These are phyloP conservation scores for Bugulina stolonifera DNA, from an alignment of 2,888 invertebrate genomes.

Conservation along the genomic window DNA sequence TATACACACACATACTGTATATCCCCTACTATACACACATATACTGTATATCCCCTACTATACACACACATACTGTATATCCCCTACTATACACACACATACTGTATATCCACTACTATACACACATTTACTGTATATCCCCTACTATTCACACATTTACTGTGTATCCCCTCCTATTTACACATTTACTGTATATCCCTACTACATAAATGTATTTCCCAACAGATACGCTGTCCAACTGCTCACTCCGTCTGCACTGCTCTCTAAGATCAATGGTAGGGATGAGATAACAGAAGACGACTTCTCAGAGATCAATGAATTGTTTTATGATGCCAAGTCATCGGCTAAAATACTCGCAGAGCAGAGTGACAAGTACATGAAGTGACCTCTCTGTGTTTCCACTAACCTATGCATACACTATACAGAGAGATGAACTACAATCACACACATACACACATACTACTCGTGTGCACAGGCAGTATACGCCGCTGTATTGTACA, in stretches of 20 bases:
- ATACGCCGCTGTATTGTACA: too few species aligned
- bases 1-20: neutral
- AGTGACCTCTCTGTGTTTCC: too few species aligned
- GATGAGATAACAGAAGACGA: constrained; percentile 72
- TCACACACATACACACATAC: too few species aligned
- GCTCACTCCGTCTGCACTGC: constrained; percentile 80
- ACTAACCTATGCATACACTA: too few species aligned
- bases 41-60: neutral
- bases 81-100: constrained; percentile 5
- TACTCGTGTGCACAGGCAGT: too few species aligned
- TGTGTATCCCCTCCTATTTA: neutral
- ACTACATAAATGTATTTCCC: constrained; percentile 14
- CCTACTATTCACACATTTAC: neutral
- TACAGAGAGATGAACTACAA: too few species aligned
- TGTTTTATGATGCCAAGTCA: constrained; percentile 93
- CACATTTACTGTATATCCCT: neutral
- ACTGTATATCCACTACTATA: neutral
- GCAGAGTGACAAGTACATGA: constrained; percentile 85
- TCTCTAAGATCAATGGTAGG: constrained; percentile 82
- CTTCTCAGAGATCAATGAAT: constrained; percentile 69
- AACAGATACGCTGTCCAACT: constrained; percentile 83
- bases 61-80: neutral
- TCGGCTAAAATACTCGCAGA: constrained; percentile 86
- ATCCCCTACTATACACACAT: neutral
- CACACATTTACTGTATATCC: neutral